Conservation (phyloP, 1,140 invertebrate genomes). For the Philotrypesis tridentata region DNA sequence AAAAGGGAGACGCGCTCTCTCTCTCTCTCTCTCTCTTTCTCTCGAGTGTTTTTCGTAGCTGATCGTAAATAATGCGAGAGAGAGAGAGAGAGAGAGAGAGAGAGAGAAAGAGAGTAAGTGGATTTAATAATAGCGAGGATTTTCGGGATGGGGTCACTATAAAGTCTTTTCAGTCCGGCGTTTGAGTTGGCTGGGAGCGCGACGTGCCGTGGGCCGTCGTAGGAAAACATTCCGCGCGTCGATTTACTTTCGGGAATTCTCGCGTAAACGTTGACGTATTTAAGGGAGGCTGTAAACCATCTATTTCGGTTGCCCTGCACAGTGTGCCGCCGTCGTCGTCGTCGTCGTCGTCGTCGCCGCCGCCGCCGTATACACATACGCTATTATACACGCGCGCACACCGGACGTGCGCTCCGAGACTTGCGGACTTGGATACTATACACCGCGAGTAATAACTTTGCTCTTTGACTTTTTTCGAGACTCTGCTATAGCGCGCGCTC, state of each 20-base stretch:
- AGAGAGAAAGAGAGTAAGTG: constrained; percentile 26
- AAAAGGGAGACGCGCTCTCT: neutral
- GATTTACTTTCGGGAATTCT: constrained; percentile 71
- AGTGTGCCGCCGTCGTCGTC: constrained; percentile 5
- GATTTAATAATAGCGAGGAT: constrained; percentile 65
- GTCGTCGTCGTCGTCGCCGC: constrained; percentile 29
- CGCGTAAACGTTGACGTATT: constrained; percentile 72
- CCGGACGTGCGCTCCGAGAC: too few relatives aligned
- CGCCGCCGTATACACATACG: constrained; percentile 42
- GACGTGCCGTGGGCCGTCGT: constrained; percentile 58
- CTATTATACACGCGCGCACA: too few relatives aligned
- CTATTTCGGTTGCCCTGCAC: constrained; percentile 66
- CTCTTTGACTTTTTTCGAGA: too few relatives aligned
- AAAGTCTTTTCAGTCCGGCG: constrained; percentile 49
- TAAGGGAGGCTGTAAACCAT: constrained; percentile 72
- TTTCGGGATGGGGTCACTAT: constrained; percentile 48
- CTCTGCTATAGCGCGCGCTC: too few relatives aligned
- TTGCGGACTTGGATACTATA: too few relatives aligned
- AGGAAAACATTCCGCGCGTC: constrained; percentile 70
- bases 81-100: neutral
- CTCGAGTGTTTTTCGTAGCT: constrained; percentile 42
- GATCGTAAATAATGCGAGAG: constrained; percentile 47
- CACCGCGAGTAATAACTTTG: neutral
- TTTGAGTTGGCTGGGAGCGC: constrained; percentile 65
- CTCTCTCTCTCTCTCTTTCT: neutral